A percentile compares a stretch with the other conserved stretches of the same genome.
These are phyloP conservation scores for Ochotona princeps DNA, from an alignment of 2,113 vertebrate genomes.

Conservation along the genomic window DNA sequence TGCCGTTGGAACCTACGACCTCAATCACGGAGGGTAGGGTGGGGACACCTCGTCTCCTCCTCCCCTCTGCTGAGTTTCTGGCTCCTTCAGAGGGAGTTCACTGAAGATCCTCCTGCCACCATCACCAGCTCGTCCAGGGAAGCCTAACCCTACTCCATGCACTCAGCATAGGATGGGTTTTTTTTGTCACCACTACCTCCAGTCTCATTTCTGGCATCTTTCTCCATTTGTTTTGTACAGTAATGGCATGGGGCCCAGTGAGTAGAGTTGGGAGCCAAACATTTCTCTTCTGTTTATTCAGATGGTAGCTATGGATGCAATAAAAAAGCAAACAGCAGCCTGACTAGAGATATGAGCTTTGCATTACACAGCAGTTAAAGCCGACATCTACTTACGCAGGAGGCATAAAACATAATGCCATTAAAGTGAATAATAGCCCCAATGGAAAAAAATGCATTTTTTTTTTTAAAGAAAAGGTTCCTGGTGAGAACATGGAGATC, in stretches of 20 bases:
- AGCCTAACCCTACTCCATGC: background rate
- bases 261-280: background rate
- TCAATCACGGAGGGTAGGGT: background rate
- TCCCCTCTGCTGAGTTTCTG: background rate
- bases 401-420: background rate
- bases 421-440: constrained; percentile 35
- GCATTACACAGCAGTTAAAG: background rate
- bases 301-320: constrained; percentile 71
- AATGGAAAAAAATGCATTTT: background rate
- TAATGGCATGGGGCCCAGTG: constrained; percentile 38
- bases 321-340: constrained; percentile 67
- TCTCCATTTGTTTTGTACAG: constrained; percentile 41
- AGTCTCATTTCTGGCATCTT: background rate
- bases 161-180: background rate
- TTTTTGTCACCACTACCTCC: background rate
- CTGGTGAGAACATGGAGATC: background rate
- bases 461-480: background rate
- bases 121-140: background rate
- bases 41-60: background rate
- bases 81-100: background rate
- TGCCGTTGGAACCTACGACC: background rate
- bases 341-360: constrained; percentile 13
- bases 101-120: background rate
- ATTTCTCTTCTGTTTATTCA: constrained; percentile 59
- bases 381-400: constrained; percentile 44